Base-by-base conservation (phyloP, 2,888 invertebrate species). In the Sarcophaga rosellei region DNA sequence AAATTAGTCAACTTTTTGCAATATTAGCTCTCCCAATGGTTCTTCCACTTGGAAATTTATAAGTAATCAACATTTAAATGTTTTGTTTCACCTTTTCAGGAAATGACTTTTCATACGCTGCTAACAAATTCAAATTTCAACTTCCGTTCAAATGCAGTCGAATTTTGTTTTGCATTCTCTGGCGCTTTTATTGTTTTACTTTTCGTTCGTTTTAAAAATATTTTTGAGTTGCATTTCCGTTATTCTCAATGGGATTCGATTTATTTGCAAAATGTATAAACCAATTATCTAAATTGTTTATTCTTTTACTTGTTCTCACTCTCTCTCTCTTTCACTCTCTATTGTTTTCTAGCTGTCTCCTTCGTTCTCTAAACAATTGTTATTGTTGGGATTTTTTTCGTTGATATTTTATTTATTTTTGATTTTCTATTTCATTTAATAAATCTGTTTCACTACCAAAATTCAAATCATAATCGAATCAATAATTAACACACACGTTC, bases 221-320 rank as follows among this genome's bases (percentile, higher is more conserved):
- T 57, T 57, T 63, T 15, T 47, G n/a, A 63, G 69, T 79, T 74
- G 62, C 53, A 66, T 20, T 72, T 77, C 77, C 47, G 66, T 68
- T 75, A 62, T 47, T 68, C 65, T 62, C 47, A 53, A 75, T 4
- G 20, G 81, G 15, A 78, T 76, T 83, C n/a, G 47, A 45, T 57
- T 62, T 61, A 59, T 45, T 77, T 86, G 65, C 77, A 83, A 83
- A 74, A 77, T 83, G 61, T 66, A 83, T 84, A 86, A 86, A 81
- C 83, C 86, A 86, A 86, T 86, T 86, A 86, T 86, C 77, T 84
- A 86, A 86, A 86, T 86, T 81, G 86, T 86, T 84, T 84, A 78
- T 69, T 45, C 44, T 62, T n/a, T 66, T 35, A 35, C 35, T 10
- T 0, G 35, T 10, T 35, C 35, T 2, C 8, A 8, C 35, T 35